Base-by-base conservation (phyloP, 2,888 invertebrate species). In the Entomobrya proxima region DNA sequence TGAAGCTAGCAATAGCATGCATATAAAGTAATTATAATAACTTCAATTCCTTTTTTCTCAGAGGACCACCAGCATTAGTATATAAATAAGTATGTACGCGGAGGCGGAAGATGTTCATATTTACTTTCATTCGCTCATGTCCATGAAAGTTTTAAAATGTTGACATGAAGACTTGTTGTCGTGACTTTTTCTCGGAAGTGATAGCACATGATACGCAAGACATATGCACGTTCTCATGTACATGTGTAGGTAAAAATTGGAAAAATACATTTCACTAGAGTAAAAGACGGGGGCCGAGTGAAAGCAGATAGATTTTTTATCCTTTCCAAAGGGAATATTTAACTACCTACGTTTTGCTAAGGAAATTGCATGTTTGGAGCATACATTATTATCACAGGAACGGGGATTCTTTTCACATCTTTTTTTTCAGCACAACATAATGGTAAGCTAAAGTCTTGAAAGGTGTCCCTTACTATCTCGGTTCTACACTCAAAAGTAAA, bases 401-500 rank as follows among this genome's bases (percentile, higher is more conserved):
- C 32, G 9, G 15, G 44, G 24, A 67, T 67, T 37, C 37, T 37
- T 40, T 67, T 67, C 21, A n/a, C n/a, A n/a, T n/a, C n/a, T n/a
- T n/a, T n/a, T n/a, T n/a, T n/a, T n/a, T n/a, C n/a, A n/a, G n/a
- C n/a, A n/a, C n/a, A n/a, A n/a, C n/a, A n/a, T n/a, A n/a, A n/a
- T n/a, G n/a, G n/a, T n/a, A n/a, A n/a, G n/a, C n/a, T n/a, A n/a
- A n/a, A n/a, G n/a, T n/a, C n/a, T n/a, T n/a, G n/a, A n/a, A n/a
- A n/a, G n/a, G n/a, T n/a, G n/a, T n/a, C n/a, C n/a, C n/a, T n/a
- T n/a, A n/a, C n/a, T 67, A 58, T 21, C 27, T 77, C 61, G 76
- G 61, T 24, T 58, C 77, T 30, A 11, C 58, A 44, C 61, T 77
- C 40, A 44, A 77, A 61, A 32, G 52, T 5, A 35, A 74, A 52